These are phyloP conservation scores for Drosophila bipectinata DNA, from an alignment of 1,140 invertebrate species.

Conservation along the genomic window DNA sequence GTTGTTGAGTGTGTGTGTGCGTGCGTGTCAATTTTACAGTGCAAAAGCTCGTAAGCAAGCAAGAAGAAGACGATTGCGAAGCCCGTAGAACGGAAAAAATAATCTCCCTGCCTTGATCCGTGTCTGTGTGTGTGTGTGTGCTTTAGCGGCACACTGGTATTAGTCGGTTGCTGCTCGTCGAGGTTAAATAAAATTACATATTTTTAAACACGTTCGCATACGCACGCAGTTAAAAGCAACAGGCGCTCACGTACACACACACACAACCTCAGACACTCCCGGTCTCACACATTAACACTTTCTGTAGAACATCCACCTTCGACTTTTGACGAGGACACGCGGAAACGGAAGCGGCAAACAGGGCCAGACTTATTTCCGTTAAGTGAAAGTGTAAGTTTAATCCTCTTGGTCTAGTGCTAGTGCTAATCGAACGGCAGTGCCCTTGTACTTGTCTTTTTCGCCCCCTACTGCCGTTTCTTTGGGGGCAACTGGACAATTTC, in stretches of 20 bases:
- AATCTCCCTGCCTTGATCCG: conserved; percentile 11
- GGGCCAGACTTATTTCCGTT: conserved; percentile 51
- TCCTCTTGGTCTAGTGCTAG: not conserved
- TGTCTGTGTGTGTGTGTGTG: conserved; percentile 15
- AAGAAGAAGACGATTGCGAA: conserved; percentile 9
- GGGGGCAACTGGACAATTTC: conserved; percentile 32
- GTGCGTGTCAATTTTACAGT: conserved; percentile 73
- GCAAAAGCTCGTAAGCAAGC: conserved; percentile 48
- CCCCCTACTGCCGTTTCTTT: conserved; percentile 1
- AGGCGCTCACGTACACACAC: conserved; percentile 24
- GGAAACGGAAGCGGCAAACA: conserved; percentile 52
- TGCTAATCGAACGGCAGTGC: conserved; percentile 5
- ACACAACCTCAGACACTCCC: not conserved
- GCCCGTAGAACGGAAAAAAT: conserved; percentile 2
- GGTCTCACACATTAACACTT: conserved; percentile 2
- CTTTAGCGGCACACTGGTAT: conserved; percentile 16
- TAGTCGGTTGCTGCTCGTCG: conserved; percentile 11
- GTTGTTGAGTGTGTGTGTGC: conserved; percentile 63
- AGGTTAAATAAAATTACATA: conserved; percentile 66
- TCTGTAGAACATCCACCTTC: conserved; percentile 12
- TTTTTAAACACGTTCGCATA: conserved; percentile 37
- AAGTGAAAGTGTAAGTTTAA: conserved; percentile 73
- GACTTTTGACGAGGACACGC: conserved; percentile 47
- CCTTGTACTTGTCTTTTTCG: conserved; percentile 16
- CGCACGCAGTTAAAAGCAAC: conserved; percentile 34